Percentiles rank a stretch among this genome's conserved stretches.
Conservation (phyloP, 2,113 vertebrate genomes). For the Paraplagusia blochii region DNA sequence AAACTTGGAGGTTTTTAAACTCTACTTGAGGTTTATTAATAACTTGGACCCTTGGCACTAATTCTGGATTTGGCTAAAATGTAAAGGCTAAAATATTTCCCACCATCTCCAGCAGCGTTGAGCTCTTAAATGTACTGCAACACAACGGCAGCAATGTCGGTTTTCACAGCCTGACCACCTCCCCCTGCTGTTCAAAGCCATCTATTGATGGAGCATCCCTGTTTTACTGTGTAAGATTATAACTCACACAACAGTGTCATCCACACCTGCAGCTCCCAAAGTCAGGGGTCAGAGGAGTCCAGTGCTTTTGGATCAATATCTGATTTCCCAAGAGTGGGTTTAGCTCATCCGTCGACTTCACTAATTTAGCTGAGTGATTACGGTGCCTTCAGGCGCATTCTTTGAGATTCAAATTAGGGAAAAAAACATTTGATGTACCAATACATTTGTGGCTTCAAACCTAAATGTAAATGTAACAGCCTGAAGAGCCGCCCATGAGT, state of each 20-base stretch:
- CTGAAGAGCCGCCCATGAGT: no score
- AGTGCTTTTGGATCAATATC: constrained; percentile 49
- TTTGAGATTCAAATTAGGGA: constrained; percentile 10
- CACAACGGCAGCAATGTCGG: constrained; percentile 6
- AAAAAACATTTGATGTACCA: neutral
- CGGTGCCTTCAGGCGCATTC: neutral
- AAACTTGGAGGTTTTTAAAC: no score
- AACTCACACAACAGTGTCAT: constrained; percentile 8
- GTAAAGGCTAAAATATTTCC: neutral
- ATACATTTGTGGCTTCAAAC: no score
- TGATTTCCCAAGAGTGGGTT: constrained; percentile 34
- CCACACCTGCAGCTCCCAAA: constrained; percentile 29
- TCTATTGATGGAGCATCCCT: constrained; percentile 31
- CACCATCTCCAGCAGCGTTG: neutral
- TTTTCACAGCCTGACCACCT: constrained; percentile 28
- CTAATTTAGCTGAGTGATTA: constrained; percentile 29
- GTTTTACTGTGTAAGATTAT: constrained; percentile 21
- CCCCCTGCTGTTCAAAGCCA: constrained; percentile 14
- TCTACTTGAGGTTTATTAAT: no score
- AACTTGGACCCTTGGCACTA: no score
- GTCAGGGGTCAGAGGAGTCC: constrained; percentile 45
- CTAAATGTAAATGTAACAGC: no score
- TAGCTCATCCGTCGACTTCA: constrained; percentile 34
- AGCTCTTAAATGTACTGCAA: constrained; percentile 4
- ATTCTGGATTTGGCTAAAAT: no score